Conservation (phyloP, 1,140 invertebrate species). For the Samia ricini region DNA sequence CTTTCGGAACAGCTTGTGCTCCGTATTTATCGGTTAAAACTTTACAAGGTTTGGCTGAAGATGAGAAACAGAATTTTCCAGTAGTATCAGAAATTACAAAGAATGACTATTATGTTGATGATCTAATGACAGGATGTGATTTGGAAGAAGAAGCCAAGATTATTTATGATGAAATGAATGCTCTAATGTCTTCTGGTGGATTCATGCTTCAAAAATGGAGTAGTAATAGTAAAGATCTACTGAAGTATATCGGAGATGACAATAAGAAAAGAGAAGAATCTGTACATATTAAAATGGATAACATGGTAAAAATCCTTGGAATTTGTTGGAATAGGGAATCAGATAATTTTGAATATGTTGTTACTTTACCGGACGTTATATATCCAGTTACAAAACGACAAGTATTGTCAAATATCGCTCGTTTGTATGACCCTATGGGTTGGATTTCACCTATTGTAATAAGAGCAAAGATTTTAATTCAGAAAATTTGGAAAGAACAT, state of each 20-base stretch:
- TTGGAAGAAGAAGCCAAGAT: slow-evolving; percentile 21
- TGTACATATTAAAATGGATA: slow-evolving; percentile 18
- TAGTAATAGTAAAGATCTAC: slow-evolving; percentile 19
- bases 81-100: slow-evolving; percentile 18
- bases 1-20: slow-evolving; percentile 45
- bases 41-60: slow-evolving; percentile 35
- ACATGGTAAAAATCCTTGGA: slow-evolving; percentile 25
- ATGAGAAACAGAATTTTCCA: slow-evolving; percentile 22
- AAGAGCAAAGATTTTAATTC: slow-evolving; percentile 65
- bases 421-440: slow-evolving; percentile 55
- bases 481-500: slow-evolving; percentile 58
- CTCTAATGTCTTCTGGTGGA: slow-evolving; percentile 13
- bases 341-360: slow-evolving; percentile 21
- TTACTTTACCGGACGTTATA: slow-evolving; percentile 3
- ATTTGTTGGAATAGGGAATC: slow-evolving; percentile 22
- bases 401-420: slow-evolving; percentile 23
- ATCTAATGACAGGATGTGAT: slow-evolving; percentile 36
- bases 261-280: slow-evolving; percentile 9
- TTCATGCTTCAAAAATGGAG: slow-evolving; percentile 31
- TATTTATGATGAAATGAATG: slow-evolving; percentile 15
- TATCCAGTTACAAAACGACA: slow-evolving; percentile 19
- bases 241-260: slow-evolving; percentile 11
- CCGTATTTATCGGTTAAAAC: slow-evolving; percentile 33
- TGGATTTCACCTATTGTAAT: slow-evolving; percentile 59
- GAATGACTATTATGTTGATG: slow-evolving; percentile 48